phyloP scores from a whole-genome alignment of 2,113 vertebrate species.

The Python bivittatus region DNA sequence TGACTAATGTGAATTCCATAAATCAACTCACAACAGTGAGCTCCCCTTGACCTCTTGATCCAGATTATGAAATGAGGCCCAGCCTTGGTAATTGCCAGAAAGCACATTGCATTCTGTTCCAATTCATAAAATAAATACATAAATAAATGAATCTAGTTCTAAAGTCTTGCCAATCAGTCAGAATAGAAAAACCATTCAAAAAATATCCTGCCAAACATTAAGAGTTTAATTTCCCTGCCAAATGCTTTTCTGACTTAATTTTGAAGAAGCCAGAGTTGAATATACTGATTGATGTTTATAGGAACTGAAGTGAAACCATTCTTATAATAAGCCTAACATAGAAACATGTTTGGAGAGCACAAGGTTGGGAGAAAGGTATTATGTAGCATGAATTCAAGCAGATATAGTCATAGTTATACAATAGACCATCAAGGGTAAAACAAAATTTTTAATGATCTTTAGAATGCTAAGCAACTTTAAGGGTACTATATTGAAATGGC shows the following conservation, averaged over 20 bases:
- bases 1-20: not conserved
- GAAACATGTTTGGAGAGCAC: not conserved
- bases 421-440: not conserved
- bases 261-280: not conserved
- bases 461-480: not conserved
- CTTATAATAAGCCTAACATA: not conserved
- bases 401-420: not conserved
- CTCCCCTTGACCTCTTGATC: constrained; percentile 1
- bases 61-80: not conserved
- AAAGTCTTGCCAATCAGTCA: not conserved
- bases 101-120: not conserved
- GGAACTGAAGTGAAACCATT: not conserved
- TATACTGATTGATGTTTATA: not conserved
- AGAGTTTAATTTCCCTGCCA: not conserved
- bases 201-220: not conserved
- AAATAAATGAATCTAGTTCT: not conserved
- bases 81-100: not conserved
- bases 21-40: not conserved
- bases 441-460: not conserved
- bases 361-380: not conserved
- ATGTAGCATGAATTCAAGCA: not conserved
- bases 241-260: not conserved
- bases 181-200: not conserved
- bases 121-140: not conserved
- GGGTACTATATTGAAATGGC: not conserved